Base-by-base conservation (phyloP, 1,140 invertebrate genomes). In the Drosophila parvula region DNA sequence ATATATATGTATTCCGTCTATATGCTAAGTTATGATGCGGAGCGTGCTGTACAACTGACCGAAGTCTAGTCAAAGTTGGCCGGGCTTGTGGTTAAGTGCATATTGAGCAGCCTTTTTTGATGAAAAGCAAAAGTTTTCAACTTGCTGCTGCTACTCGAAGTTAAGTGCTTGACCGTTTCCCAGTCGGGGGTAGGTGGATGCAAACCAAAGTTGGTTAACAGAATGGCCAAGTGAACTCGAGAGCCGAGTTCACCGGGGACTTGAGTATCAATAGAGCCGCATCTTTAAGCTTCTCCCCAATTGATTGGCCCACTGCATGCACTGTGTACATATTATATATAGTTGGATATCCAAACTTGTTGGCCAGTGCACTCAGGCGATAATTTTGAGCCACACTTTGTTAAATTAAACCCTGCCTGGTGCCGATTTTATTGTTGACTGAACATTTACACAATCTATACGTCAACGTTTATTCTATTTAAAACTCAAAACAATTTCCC, bases 391-490 rank as follows among this genome's bases (percentile, higher is more conserved):
- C 65, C 62, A 68, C 79, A 79, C 70, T 68, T 64, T 79, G 75
- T 67, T 69, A 73, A 76, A 79, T 79, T 53, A 68, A 50, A 43
- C n/a, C 56, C 55, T 30, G 28, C 34, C 16, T 48, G 48, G 61
- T 57, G 56, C 30, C 68, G 61, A 62, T 78, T 85, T 83, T 64
- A 89, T 74, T 79, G 84, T 89, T 89, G 83, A 68, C 67, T 78
- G 80, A 79, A 78, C 83, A 88, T 79, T 86, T 88, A 56, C 75
- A 88, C 83, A 88, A 88, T 88, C 82, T 83, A 80, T 83, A 78
- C 84, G 84, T 80, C 84, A 88, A 88, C 77, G 68, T 89, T 88
- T 82, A 83, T 88, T 88, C 78, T 74, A 89, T 89, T 88, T 88
- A 88, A 83, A 89, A 83, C 58, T 56, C 51, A 88, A 88, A 89